Evolutionary conservation across 2,113 vertebrate species (phyloP).

Genomic region (Stegostoma tigrinum): DNA sequence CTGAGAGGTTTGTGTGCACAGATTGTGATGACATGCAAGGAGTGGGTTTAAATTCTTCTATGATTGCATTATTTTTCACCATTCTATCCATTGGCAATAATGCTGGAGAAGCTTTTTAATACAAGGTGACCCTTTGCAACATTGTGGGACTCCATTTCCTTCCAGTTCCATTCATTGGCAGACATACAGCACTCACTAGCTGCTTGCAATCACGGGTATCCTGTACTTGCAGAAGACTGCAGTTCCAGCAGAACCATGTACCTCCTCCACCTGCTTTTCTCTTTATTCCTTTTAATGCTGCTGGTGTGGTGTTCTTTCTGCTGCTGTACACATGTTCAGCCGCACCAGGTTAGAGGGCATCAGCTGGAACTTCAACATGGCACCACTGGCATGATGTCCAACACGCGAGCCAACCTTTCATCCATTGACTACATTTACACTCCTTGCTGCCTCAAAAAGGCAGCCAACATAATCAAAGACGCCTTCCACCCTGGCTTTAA

Average conservation of each 20-base stretch:
- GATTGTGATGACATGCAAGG: neutral
- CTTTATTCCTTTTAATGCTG: no score
- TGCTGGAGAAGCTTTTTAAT: neutral
- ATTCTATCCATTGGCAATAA: neutral
- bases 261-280: neutral
- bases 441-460: no score
- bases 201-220: no score
- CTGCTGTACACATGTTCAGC: no score
- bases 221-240: neutral
- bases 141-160: neutral
- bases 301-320: no score
- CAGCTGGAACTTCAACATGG: no score
- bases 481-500: no score
- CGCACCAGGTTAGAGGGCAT: no score
- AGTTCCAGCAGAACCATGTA: neutral
- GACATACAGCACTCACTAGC: neutral
- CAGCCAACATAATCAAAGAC: no score
- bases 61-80: neutral
- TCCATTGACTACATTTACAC: no score
- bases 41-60: neutral
- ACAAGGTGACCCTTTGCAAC: neutral
- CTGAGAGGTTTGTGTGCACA: neutral
- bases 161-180: neutral
- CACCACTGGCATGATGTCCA: no score
- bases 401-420: no score